A percentile compares a stretch with the other conserved stretches of the same genome.
Evolutionary conservation across 2,113 vertebrate species (phyloP).

Genomic region (Emydocephalus ijimae): DNA sequence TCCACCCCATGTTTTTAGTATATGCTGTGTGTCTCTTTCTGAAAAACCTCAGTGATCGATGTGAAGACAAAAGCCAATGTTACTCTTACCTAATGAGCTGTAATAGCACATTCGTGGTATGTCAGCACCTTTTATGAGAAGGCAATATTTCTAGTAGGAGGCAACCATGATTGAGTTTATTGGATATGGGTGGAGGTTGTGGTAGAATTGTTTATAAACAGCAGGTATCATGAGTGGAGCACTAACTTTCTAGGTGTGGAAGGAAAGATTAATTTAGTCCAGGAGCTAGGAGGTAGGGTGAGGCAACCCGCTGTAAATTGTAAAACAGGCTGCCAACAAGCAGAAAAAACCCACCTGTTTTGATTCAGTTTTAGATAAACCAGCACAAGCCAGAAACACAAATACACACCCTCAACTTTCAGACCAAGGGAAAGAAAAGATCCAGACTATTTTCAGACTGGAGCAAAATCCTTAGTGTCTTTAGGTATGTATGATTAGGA

Average conservation of each 20-base stretch:
- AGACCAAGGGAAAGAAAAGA: not conserved
- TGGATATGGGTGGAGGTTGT: not conserved
- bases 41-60: not conserved
- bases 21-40: not conserved
- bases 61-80: not conserved
- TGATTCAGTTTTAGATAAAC: not conserved
- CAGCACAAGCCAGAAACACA: not conserved
- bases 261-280: not conserved
- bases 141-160: not conserved
- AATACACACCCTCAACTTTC: not conserved
- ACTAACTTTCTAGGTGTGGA: not conserved
- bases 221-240: not conserved
- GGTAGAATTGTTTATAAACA: not conserved
- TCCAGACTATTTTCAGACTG: not conserved
- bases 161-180: not conserved
- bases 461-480: not conserved
- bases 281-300: not conserved
- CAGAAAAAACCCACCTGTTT: not conserved
- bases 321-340: not conserved
- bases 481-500: not conserved
- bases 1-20: not conserved
- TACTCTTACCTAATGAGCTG: not conserved
- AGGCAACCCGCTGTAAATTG: not conserved
- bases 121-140: not conserved
- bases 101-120: not conserved